Evolutionary conservation across 2,113 vertebrate species (phyloP), one percentile per base, ranked within the genome.

Genomic region (Brachyhypopomus gauderio): DNA sequence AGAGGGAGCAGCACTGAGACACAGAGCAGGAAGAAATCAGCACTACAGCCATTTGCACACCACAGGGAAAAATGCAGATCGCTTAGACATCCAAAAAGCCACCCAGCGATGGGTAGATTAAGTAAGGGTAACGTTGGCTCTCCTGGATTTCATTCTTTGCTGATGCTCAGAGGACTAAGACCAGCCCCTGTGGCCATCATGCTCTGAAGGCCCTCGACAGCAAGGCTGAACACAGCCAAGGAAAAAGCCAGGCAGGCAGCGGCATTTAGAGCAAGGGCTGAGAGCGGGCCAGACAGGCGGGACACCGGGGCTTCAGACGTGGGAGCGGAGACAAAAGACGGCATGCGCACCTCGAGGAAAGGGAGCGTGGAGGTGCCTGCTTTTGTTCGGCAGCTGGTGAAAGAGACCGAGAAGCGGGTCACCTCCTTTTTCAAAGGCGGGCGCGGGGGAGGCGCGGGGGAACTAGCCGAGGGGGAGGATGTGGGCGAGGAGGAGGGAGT

Each of bases 381-480:
- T 0, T 95, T 95, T 16, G 89, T 94, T 78, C 83, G 93, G 23
- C 93, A 93, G 85, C 88, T 94, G 85, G 93, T 93, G 79, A 93
- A 92, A 73, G 92, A 93, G 86, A 94, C 92, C 0, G 93, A 94
- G 85, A 93, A 91, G 85, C 89, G 91, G 90, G 89, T 94, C 87
- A 93, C 92, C 67, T 92, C 89, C 5, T 92, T 94, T 88, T 94
- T 94, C 85, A 94, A 92, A 87, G 92, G 91, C 60, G 86, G 90
- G 4, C 89, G 90, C 3, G 92, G 90, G 55, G 92, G 90, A 80
- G 87, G 88, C 22, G 89, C 88, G 59, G 83, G 89, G 16, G 91
- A 90, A 77, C 87, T 85, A 27, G 84, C 79, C 4, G 88, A 78
- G 66, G 72, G 78, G 0, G 85, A 84, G 36, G 85, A 87, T 34